Base-by-base conservation (phyloP, 2,113 vertebrate species). In the Ibidorhyncha struthersii region DNA sequence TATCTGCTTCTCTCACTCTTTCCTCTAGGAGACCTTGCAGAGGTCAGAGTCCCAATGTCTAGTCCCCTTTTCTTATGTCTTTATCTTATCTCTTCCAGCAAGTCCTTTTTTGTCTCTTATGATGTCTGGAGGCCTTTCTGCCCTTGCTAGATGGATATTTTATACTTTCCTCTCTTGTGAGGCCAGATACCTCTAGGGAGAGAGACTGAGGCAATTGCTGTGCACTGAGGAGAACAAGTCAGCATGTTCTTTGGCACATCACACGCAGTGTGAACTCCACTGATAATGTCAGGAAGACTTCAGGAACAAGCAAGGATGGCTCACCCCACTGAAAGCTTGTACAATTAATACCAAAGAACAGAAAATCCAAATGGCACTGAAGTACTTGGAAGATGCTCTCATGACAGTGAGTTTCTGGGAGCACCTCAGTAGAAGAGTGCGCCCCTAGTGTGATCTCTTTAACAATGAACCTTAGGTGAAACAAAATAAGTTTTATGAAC, bases 381-480 rank as follows among this genome's bases (percentile, higher is more conserved):
- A 49, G 8, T 41, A n/a, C 20, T 23, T 30, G 32, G 7, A 59
- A 94, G 40, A 65, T 77, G 40, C 34, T 76, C 47, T 41, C 1
- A 1, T 29, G n/a, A 34, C 34, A 56, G 34, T 13, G 38, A 73
- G 20, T 62, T 74, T 78, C n/a, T 56, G 14, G 19, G 40, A 93
- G 40, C 0, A 0, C 25, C 19, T 58, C 30, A 63, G 34, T 6
- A 47, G 34, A 21, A 50, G 8, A 55, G 8, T 3, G 4, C 0
- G 0, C 1, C 12, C 22, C 7, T 26, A 56, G 13, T 3, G 5
- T 20, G 20, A 77, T 8, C 13, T 59, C n/a, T 38, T 58, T 34
- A 59, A 59, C 43, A 29, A 16, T 40, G 30, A 73, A 55, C 25
- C 38, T n/a, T 4, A 62, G 15, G 30, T 14, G 4, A 70, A 91